phyloP scores from a whole-genome alignment of 2,888 invertebrate genomes.

The Amiota mariae region DNA sequence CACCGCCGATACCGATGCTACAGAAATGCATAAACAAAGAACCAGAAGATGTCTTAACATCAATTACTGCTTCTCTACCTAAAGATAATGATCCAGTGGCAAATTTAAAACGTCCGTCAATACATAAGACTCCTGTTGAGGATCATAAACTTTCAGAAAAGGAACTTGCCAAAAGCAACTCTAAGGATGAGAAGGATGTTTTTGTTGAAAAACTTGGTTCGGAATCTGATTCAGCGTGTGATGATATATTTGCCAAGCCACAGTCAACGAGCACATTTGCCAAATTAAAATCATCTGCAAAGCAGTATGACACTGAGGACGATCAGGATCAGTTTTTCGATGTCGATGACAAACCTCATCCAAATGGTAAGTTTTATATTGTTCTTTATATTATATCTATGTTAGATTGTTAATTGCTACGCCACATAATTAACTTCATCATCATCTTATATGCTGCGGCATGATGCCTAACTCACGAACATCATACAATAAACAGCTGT shows the following conservation, averaged over 20 bases:
- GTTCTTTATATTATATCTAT: not conserved
- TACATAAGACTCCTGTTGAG: slow-evolving; percentile 43
- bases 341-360: slow-evolving; percentile 42
- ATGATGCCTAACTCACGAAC: not conserved
- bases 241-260: slow-evolving; percentile 63
- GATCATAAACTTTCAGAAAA: slow-evolving; percentile 63
- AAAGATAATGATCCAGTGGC: slow-evolving; percentile 12
- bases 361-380: slow-evolving; percentile 57
- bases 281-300: slow-evolving; percentile 8
- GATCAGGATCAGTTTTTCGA: slow-evolving; percentile 49
- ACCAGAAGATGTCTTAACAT: not conserved
- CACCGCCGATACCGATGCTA: slow-evolving; percentile 39
- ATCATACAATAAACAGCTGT: slow-evolving; percentile 4
- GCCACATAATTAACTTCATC: not conserved
- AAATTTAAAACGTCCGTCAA: slow-evolving; percentile 52
- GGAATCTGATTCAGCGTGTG: slow-evolving; percentile 42
- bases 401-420: not conserved
- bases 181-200: slow-evolving; percentile 66
- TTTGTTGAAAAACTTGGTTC: slow-evolving; percentile 61
- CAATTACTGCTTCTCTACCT: not conserved
- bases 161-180: slow-evolving; percentile 62
- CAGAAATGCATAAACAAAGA: not conserved
- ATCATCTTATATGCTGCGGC: not conserved
- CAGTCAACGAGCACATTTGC: slow-evolving; percentile 41
- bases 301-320: slow-evolving; percentile 22